Base-by-base conservation (phyloP, 2,888 invertebrate species). In the Pachycephus smyrnensis region DNA sequence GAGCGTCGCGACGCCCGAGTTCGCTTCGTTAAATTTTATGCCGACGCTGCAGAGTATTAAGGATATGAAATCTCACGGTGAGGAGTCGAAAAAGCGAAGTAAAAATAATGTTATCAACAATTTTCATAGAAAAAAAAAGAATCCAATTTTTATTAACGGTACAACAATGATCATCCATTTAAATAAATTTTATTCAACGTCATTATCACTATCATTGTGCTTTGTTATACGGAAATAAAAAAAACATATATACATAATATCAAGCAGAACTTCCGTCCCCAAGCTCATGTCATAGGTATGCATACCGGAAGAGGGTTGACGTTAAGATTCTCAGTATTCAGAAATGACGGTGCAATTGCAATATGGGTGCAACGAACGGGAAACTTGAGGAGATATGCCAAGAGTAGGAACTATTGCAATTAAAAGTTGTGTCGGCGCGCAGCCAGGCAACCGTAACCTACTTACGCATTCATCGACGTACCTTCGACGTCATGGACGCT, bases 381-480 rank as follows among this genome's bases (percentile, higher is more conserved):
- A 9, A 23, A 55, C 23, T 23, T 9, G 55, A 23, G 40, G 6
- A 55, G 9, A 55, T 55, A 23, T 23, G 23, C 23, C 23, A 55
- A 9, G 23, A 55, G 55, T 55, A 55, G 31, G 30, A 77, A 77
- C 33, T 73, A 77, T 77, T 73, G 55, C 76, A 73, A 77, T 77
- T 77, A 77, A 15, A 77, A 77, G 55, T 73, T 73, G 11, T 32
- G 9, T 9, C 55, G 23, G 23, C 23, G 40, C 23, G 23, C 23
- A 55, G 11, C n/a, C 32, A 35, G 31, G 23, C n/a, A 76, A 37
- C 76, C 15, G 36, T 76, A 73, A 73, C 71, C 76, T 73, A 37
- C 31, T 73, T 73, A 40, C 55, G 55, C 55, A 55, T 55, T 55
- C 55, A 55, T 55, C 23, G 55, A 55, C 55, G 1, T 55, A 23